A percentile compares a stretch with the other conserved stretches of the same genome.
phyloP scores from a whole-genome alignment of 2,113 vertebrate genomes.

The Aegithalos caudatus region DNA sequence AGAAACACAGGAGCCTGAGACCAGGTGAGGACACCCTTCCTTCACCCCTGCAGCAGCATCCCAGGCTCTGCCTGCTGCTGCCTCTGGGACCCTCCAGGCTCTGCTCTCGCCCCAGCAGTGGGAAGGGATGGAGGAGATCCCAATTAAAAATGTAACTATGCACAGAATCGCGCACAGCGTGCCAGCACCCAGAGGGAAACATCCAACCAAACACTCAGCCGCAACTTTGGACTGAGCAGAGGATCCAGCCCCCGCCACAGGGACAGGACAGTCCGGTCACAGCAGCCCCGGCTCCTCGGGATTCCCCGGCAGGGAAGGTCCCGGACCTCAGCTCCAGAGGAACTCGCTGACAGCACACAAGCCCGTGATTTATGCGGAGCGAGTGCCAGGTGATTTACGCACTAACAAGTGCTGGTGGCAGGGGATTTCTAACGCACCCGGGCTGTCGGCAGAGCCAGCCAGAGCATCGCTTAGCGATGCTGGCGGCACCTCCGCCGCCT shows the following conservation, averaged over 20 bases:
- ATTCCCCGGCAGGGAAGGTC: not conserved
- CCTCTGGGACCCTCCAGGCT: not conserved
- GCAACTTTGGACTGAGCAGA: not conserved
- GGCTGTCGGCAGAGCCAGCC: not conserved
- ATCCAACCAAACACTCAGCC: not conserved
- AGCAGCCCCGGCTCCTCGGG: not conserved
- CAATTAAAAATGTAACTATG: rapidly evolving
- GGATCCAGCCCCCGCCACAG: not conserved
- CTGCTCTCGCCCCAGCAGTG: not conserved
- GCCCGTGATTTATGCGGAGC: not conserved
- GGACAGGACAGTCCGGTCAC: not conserved
- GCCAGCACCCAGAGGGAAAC: not conserved
- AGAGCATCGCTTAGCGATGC: not conserved
- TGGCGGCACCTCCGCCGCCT: not conserved
- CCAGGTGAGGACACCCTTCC: not conserved
- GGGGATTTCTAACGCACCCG: not conserved
- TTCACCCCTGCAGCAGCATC: not conserved
- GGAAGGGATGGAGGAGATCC: not conserved
- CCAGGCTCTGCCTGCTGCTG: not conserved
- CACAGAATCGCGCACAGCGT: not conserved
- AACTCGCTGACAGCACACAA: not conserved
- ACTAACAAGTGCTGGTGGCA: not conserved
- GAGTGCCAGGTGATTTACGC: slow-evolving; percentile 2
- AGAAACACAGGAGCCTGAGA: not conserved
- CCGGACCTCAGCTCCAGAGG: not conserved